Evolutionary conservation across 2,113 vertebrate genomes (phyloP).

Genomic region (Sander lucioperca): DNA sequence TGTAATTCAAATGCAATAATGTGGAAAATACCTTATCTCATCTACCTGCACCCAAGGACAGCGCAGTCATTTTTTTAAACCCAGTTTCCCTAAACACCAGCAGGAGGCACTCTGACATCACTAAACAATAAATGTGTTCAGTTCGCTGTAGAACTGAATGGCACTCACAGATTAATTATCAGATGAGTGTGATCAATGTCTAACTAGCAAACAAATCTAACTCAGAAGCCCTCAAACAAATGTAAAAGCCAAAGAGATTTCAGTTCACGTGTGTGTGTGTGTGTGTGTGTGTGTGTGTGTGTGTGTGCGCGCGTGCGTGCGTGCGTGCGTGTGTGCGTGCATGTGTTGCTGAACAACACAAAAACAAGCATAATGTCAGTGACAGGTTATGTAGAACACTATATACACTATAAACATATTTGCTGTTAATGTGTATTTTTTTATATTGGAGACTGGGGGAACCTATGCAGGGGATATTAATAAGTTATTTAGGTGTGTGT

Average conservation of each 20-base stretch:
- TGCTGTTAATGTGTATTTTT: not conserved
- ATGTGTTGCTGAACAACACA: slow-evolving; percentile 9
- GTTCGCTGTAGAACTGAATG: not conserved
- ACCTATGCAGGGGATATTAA: slow-evolving; percentile 27
- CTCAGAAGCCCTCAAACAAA: slow-evolving; percentile 1
- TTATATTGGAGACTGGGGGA: not conserved
- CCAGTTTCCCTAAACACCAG: slow-evolving; percentile 53
- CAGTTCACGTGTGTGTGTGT: not conserved
- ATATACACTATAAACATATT: not conserved
- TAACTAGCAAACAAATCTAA: slow-evolving; percentile 8
- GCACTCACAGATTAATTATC: slow-evolving; percentile 12
- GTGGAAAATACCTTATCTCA: not conserved
- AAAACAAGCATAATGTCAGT: slow-evolving; percentile 21
- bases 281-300: not conserved
- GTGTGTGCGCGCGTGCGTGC: not conserved
- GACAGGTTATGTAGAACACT: slow-evolving; percentile 23
- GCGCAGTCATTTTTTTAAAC: not conserved
- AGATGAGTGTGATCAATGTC: slow-evolving; percentile 15
- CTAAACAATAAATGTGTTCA: not conserved
- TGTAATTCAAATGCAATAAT: not conserved
- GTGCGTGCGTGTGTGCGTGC: slow-evolving; percentile 1
- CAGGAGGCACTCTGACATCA: slow-evolving; percentile 69
- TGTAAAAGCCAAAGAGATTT: slow-evolving; percentile 24
- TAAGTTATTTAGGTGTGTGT: slow-evolving; percentile 36
- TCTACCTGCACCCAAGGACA: not conserved